phyloP scores from a whole-genome alignment of 2,888 invertebrate genomes.

The Coecobrya sp. region DNA sequence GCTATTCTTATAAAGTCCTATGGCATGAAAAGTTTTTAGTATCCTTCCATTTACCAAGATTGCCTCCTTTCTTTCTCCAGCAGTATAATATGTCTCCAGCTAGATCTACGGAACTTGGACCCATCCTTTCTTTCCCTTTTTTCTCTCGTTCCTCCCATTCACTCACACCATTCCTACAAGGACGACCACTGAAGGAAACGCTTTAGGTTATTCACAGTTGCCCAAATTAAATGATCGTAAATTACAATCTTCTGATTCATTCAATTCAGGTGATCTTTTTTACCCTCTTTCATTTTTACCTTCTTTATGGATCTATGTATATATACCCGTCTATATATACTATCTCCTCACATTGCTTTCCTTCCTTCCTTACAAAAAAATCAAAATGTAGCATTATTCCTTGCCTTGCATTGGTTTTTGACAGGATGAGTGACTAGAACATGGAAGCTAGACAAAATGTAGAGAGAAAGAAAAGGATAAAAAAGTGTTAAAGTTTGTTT shows the following conservation, averaged over 20 bases:
- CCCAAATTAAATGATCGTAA: slow-evolving; percentile 72
- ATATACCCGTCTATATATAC: background rate
- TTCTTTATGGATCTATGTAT: background rate
- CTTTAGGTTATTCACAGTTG: slow-evolving; percentile 58
- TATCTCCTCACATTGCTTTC: background rate
- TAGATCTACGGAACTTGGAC: background rate
- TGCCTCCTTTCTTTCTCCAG: background rate
- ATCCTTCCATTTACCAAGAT: background rate
- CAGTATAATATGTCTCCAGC: background rate
- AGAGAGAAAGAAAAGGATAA: too few species aligned
- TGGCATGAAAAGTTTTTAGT: background rate
- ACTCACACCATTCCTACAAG: background rate
- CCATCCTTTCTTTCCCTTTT: background rate
- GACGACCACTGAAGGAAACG: background rate
- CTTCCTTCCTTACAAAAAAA: background rate
- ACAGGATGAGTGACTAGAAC: slow-evolving; percentile 31
- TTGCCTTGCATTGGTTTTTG: background rate
- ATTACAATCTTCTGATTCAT: slow-evolving; percentile 57
- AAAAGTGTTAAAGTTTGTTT: too few species aligned
- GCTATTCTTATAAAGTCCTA: background rate
- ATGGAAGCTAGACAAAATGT: too few species aligned
- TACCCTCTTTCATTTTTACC: slow-evolving; percentile 18
- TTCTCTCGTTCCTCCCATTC: background rate
- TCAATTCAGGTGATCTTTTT: slow-evolving; percentile 63
- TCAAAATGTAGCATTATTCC: slow-evolving; percentile 22